Conservation (phyloP, 2,888 invertebrate species). For the Busseola fusca region DNA sequence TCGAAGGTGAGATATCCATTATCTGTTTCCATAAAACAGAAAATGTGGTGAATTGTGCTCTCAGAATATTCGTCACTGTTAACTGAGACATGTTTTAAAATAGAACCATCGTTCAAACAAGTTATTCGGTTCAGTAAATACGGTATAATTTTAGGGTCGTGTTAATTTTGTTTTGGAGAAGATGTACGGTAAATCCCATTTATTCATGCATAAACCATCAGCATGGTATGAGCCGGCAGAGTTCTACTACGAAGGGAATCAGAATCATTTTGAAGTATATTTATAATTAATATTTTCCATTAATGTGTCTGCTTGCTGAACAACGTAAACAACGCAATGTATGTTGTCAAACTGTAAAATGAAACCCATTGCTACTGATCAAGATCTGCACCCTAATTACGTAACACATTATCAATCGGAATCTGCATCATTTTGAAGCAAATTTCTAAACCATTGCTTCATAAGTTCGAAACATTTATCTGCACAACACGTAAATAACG, state of each 20-base stretch:
- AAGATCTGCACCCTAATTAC: no score
- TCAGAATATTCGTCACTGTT: slow-evolving; percentile 16
- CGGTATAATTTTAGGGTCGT: background rate
- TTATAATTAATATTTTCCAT: no score
- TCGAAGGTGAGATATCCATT: slow-evolving; percentile 39
- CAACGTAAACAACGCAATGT: no score
- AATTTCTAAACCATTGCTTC: no score
- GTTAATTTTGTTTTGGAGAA: background rate
- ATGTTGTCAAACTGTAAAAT: no score
- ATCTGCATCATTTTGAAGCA: no score
- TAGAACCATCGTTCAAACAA: background rate
- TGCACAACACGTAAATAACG: no score
- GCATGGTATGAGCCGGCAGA: background rate
- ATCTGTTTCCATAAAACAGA: slow-evolving; percentile 21
- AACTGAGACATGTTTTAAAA: background rate
- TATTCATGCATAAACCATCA: slow-evolving; percentile 15
- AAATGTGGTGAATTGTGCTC: slow-evolving; percentile 26
- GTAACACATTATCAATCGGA: no score
- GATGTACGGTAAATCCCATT: background rate
- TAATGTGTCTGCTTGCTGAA: no score
- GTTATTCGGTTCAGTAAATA: slow-evolving; percentile 21
- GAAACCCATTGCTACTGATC: no score
- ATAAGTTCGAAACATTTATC: no score
- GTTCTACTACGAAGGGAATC: background rate
- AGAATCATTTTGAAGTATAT: no score